Conservation (phyloP, 2,797 vertebrate genomes). For the Pristis pectinata region DNA sequence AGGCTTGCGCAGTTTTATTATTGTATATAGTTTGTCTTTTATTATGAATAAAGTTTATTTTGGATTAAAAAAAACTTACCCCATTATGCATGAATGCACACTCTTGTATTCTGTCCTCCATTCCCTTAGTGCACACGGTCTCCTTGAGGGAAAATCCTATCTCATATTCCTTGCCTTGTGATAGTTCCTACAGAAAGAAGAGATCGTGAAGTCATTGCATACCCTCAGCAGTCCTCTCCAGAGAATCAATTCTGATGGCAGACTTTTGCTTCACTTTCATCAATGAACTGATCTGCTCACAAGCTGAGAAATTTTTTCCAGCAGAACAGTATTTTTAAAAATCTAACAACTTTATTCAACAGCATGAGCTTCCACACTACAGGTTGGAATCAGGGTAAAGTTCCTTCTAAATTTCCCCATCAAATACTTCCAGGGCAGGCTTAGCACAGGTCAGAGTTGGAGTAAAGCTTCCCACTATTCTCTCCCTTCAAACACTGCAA, state of each 20-base stretch:
- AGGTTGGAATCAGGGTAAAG: neutral
- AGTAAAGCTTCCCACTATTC: too few relatives aligned
- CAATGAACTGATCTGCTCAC: neutral
- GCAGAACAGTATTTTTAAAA: neutral
- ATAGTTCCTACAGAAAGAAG: neutral
- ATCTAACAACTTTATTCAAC: neutral
- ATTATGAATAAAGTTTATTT: too few relatives aligned
- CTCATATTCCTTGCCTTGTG: conserved; percentile 22
- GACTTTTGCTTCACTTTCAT: neutral
- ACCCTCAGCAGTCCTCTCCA: neutral
- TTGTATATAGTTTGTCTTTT: too few relatives aligned
- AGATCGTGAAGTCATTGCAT: neutral
- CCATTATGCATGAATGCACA: conserved; percentile 16
- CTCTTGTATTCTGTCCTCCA: conserved; percentile 23
- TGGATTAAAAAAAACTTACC: neutral
- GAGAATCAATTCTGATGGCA: neutral
- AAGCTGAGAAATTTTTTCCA: neutral
- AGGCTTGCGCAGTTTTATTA: too few relatives aligned
- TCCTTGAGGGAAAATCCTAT: conserved; percentile 21
- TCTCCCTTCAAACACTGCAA: too few relatives aligned
- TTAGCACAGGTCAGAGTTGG: too few relatives aligned
- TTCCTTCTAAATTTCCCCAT: neutral
- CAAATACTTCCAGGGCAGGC: neutral
- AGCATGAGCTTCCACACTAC: neutral
- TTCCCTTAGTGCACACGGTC: conserved; percentile 4